Base-by-base conservation (phyloP, 2,113 vertebrate species). In the Melanotaenia duboulayi region DNA sequence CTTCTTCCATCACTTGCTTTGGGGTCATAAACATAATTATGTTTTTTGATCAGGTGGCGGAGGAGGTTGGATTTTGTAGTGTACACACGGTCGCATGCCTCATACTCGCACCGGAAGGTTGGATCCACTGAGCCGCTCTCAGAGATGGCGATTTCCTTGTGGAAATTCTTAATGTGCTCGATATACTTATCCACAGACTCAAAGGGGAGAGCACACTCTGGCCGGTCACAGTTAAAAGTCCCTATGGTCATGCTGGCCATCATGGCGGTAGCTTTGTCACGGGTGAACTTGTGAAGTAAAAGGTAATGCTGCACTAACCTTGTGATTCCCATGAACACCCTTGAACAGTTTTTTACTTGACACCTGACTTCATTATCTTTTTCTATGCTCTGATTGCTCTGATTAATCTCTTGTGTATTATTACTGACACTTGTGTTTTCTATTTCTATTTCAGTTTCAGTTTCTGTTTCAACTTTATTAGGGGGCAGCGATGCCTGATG, bases 11-110 rank as follows among this genome's bases (percentile, higher is more conserved):
- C 95, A 90, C 90, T 97, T 92, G 67, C 82, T 93, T 96, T 97
- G 72, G 96, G 95, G 89, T 97, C 96, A 90, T 98, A 97, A 78
- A 95, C 94, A 55, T 97, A 96, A 39, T 97, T 94, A 66, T 99
- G 98, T 76, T 99, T 99, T 91, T 97, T 97, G 92, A 98, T 97
- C 81, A 98, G 95, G 81, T 99, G 98, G 32, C 98, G 94, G 58
- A 99, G 92, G 39, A 99, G 95, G 90, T 99, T 99, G 14, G 97
- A 99, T 66, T 97, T 95, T 17, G 98, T 99, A 42, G 97, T 96
- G 86, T 99, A 99, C 76, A 97, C 95, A 19, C 98, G 95, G 75
- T 99, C 97, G 55, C 98, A 99, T 35, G 88, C 94, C 49, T 97
- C 96, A 78, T 95, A 97, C 81, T 98, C 95, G 82, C 98, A 99